Base-by-base conservation (phyloP, 2,113 vertebrate genomes). In the Lathamus discolor region DNA sequence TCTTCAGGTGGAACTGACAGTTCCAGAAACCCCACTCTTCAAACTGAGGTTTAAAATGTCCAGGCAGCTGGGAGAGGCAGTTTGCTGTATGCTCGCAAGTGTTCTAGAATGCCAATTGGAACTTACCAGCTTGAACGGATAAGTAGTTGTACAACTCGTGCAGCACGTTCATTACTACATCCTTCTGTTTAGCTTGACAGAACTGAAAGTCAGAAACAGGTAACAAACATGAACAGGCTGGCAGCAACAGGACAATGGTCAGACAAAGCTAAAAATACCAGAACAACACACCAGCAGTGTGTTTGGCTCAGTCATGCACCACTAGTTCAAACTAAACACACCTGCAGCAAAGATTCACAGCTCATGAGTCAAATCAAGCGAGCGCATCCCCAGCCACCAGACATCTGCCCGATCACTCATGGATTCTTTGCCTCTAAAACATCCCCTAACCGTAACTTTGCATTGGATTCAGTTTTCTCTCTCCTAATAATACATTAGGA, bases 61-160 rank as follows among this genome's bases (percentile, higher is more conserved):
- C 82, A 85, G 83, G 75, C 54, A 83, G 75, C 73, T 54, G 88
- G 73, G n/a, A 82, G 73, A 86, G 39, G 83, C 82, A 80, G 63
- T 55, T 75, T n/a, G 72, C 73, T 54, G 86, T 68, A 76, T 3
- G 70, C 55, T 55, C 33, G 0, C 10, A 44, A 91, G 81, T 27
- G 55, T 5, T 35, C 76, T 66, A 19, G 57, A 57, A 51, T 2
- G 43, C 72, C 61, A 77, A 61, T 19, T 31, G 82, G 64, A 83
- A 98, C 98, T 98, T 86, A 98, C 98, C 98, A 5, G 98, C 98
- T 93, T 98, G 97, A 91, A 97, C 7, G 7, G 98, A 97, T 95
- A 98, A 96, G 97, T 98, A 98, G 90, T 86, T 98, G 95, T 98
- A 98, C 27, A 98, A 76, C 81, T 98, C 98, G 0, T 98, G 97